Percentiles rank a stretch among this genome's conserved stretches.
Evolutionary conservation across 2,888 invertebrate species (phyloP).

Genomic region (Gasteruption jaculator): DNA sequence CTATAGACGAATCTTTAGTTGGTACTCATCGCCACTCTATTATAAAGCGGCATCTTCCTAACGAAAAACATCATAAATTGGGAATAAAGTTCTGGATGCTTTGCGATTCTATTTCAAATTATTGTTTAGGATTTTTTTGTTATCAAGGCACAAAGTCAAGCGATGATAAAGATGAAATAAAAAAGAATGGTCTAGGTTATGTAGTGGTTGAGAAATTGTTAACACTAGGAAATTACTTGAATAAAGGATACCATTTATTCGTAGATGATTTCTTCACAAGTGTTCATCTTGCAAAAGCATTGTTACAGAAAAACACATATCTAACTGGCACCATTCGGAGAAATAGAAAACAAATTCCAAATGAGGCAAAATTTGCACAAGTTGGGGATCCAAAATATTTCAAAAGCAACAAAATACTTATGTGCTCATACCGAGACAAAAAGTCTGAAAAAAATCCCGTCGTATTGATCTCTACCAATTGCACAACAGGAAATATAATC

Average conservation of each 20-base stretch:
- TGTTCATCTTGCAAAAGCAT: constrained; percentile 20
- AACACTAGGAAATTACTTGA: constrained; percentile 26
- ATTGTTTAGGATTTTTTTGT: constrained; percentile 21
- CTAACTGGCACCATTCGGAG: constrained; percentile 25
- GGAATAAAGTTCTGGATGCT: constrained; percentile 24
- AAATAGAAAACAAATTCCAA: constrained; percentile 26
- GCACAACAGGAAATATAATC: not conserved
- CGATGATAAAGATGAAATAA: constrained; percentile 13
- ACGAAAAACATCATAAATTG: constrained; percentile 23
- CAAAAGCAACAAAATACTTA: constrained; percentile 18
- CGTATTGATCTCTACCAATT: not conserved
- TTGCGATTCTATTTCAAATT: constrained; percentile 21
- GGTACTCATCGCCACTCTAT: constrained; percentile 25
- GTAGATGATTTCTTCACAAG: constrained; percentile 30
- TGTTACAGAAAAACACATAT: constrained; percentile 23
- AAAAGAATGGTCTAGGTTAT: constrained; percentile 24
- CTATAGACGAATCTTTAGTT: constrained; percentile 28
- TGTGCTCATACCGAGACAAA: constrained; percentile 27
- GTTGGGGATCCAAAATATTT: constrained; percentile 26
- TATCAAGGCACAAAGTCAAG: constrained; percentile 19
- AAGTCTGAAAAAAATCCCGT: constrained; percentile 18
- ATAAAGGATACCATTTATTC: constrained; percentile 30
- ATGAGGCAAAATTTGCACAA: constrained; percentile 20
- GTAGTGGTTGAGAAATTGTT: constrained; percentile 26
- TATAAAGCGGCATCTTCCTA: constrained; percentile 27